Base-by-base conservation (phyloP, 2,113 vertebrate species). In the Ochotona curzoniae region DNA sequence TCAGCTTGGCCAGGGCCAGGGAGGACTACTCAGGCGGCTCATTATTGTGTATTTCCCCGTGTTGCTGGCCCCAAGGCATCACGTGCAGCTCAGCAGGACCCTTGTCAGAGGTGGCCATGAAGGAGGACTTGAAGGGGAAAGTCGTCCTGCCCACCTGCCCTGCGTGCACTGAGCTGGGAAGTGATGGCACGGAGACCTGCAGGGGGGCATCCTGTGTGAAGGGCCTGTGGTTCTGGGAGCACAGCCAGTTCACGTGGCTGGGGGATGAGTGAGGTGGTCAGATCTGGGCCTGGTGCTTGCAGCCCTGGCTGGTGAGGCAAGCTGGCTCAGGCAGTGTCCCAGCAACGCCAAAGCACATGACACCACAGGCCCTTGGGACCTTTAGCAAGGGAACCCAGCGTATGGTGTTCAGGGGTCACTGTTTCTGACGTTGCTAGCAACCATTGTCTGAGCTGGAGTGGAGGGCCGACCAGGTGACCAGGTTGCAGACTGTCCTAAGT, bases 281-380 rank as follows among this genome's bases (percentile, higher is more conserved):
- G 7, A 23, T 14, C 0, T 63, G 63, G 38, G 49, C 15, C 21
- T 18, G 44, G 2, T 13, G 3, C 73, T 21, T 2, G 3, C 54
- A 32, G 1, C 32, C 15, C 9, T 4, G 17, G n/a, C 20, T 38
- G 15, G 0, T 1, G 11, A 51, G 63, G 47, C 57, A 5, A 8
- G 20, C 0, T 17, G 80, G 11, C 8, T 3, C 7, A 1, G 28
- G 23, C 18, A 6, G 26, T 0, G 10, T 54, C 61, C 32, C 38
- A 0, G 32, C 0, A 5, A 8, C 0, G 23, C 75, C 0, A 15
- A 7, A 35, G 54, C 21, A 3, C 54, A 32, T 15, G 0, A 0
- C 0, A 44, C 32, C 17, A 9, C 32, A 17, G 3, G 3, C 12
- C 11, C 7, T n/a, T 26, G 8, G 3, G 63, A 11, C 54, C 44